Percentiles rank a stretch among this genome's conserved stretches.
phyloP scores from a whole-genome alignment of 2,888 invertebrate genomes.

The Sesia apiformis region DNA sequence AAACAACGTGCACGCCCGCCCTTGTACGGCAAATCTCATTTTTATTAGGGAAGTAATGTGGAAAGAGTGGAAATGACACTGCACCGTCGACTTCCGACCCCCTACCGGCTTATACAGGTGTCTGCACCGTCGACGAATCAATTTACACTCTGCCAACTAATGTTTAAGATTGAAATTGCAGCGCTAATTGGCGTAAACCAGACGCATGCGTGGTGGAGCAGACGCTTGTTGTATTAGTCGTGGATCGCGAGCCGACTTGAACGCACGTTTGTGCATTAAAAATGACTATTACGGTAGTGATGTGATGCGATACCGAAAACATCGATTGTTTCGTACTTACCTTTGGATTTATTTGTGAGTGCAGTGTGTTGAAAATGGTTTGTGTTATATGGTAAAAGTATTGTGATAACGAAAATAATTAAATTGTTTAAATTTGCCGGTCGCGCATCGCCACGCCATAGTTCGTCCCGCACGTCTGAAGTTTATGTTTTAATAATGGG shows the following conservation, averaged over 20 bases:
- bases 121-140: conserved; percentile 21
- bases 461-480: too few species aligned
- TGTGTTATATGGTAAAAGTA: too few species aligned
- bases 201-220: conserved; percentile 25
- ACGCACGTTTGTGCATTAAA: conserved; percentile 20
- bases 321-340: conserved; percentile 16
- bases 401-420: too few species aligned
- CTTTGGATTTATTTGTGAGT: too few species aligned
- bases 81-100: conserved; percentile 68
- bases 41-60: conserved; percentile 65
- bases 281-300: conserved; percentile 32
- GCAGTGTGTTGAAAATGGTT: too few species aligned
- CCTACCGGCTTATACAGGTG: conserved; percentile 58
- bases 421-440: too few species aligned
- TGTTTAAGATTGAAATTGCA: conserved; percentile 18
- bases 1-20: conserved; percentile 15
- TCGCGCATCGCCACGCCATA: too few species aligned
- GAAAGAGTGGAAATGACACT: conserved; percentile 69
- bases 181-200: conserved; percentile 9
- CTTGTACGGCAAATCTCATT: conserved; percentile 48
- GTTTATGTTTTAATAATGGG: too few species aligned
- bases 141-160: conserved; percentile 16
- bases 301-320: conserved; percentile 26
- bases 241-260: conserved; percentile 28
- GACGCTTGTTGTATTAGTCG: conserved; percentile 36